phyloP scores from a whole-genome alignment of 2,797 vertebrate genomes.

The Argya squamiceps region DNA sequence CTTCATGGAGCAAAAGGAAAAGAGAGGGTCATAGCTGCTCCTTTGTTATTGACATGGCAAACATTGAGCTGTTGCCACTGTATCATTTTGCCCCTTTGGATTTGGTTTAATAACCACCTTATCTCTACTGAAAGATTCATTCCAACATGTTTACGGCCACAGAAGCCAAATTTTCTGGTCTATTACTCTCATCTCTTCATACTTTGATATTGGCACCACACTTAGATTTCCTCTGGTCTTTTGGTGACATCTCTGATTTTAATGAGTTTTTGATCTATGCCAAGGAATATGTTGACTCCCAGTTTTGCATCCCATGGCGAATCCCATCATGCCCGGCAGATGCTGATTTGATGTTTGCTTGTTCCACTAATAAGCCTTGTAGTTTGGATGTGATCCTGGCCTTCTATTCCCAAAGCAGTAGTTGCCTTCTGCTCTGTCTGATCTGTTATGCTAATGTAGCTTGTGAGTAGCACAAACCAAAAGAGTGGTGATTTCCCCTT shows the following conservation, averaged over 20 bases:
- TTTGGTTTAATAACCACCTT: slow-evolving; percentile 20
- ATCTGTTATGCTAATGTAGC: slow-evolving; percentile 59
- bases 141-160: background rate
- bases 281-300: slow-evolving; percentile 38
- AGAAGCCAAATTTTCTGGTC: slow-evolving; percentile 36
- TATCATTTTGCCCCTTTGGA: background rate
- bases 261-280: slow-evolving; percentile 60
- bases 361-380: slow-evolving; percentile 66
- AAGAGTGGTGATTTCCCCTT: slow-evolving; percentile 53
- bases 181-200: slow-evolving; percentile 12
- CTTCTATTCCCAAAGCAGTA: slow-evolving; percentile 50
- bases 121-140: slow-evolving; percentile 3
- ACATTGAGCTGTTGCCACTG: background rate
- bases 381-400: slow-evolving; percentile 58
- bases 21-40: background rate
- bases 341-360: slow-evolving; percentile 64
- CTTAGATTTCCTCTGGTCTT: slow-evolving; percentile 22
- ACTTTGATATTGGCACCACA: slow-evolving; percentile 13
- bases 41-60: background rate
- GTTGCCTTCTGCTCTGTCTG: slow-evolving; percentile 64
- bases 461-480: slow-evolving; percentile 34
- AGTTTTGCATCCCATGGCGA: slow-evolving; percentile 19
- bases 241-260: slow-evolving; percentile 46
- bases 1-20: background rate
- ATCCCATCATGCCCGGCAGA: slow-evolving; percentile 44